Evolutionary conservation across 1,140 invertebrate species (phyloP).

Genomic region (Cyrtorhinus lividipennis): DNA sequence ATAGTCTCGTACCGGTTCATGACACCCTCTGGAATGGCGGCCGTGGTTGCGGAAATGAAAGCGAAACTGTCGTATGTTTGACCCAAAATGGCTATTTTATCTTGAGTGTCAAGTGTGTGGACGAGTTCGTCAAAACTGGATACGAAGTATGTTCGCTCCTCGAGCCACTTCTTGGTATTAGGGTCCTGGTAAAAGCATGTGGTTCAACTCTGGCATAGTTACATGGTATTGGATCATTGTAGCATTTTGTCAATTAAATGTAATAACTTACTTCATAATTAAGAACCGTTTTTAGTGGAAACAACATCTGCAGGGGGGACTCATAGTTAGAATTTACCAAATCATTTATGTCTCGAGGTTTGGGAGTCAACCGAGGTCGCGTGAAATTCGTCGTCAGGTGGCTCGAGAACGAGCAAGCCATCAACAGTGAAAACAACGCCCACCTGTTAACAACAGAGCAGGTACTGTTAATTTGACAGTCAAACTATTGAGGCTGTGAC

Average conservation of each 20-base stretch:
- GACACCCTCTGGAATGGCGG: not conserved
- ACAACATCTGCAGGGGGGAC: too few relatives aligned
- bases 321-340: not conserved
- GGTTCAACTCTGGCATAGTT: too few relatives aligned
- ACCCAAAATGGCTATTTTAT: not conserved
- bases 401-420: not conserved
- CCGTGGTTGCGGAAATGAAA: not conserved
- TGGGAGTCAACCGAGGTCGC: not conserved
- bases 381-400: not conserved
- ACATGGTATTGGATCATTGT: too few relatives aligned
- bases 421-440: not conserved
- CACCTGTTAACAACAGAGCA: not conserved
- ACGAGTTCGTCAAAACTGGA: not conserved
- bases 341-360: not conserved
- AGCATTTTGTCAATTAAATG: too few relatives aligned
- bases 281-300: too few relatives aligned
- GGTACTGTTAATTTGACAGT: too few relatives aligned
- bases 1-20: not conserved
- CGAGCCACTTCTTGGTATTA: not conserved
- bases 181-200: too few relatives aligned
- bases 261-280: too few relatives aligned
- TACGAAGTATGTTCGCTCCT: not conserved
- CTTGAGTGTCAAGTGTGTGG: not conserved
- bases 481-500: too few relatives aligned
- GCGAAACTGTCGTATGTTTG: not conserved